A percentile compares a stretch with the other conserved stretches of the same genome.
phyloP scores from a whole-genome alignment of 2,113 vertebrate genomes.

The Perca flavescens region DNA sequence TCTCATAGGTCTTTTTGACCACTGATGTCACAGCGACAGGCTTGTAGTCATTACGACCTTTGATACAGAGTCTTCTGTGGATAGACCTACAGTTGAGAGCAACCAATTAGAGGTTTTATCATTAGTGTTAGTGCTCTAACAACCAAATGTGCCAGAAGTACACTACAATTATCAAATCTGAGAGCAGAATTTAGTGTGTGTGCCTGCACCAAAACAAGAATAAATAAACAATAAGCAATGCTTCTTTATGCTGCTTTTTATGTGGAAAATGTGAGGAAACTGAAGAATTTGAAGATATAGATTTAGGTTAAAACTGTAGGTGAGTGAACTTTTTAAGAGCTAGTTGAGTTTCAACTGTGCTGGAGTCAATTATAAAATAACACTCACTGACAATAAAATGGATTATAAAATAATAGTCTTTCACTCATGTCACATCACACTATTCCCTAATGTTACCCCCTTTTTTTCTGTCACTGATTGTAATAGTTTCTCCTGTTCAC shows the following conservation, averaged over 20 bases:
- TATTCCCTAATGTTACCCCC: neutral
- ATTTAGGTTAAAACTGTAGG: neutral
- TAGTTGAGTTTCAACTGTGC: neutral
- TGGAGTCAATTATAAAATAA: neutral
- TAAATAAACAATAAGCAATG: constrained; percentile 19
- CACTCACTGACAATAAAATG: constrained; percentile 9
- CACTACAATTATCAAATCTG: neutral
- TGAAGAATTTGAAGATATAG: neutral
- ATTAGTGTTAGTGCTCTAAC: constrained; percentile 19
- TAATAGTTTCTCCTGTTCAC: neutral
- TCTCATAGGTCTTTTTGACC: constrained; percentile 18
- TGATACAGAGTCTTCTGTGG: constrained; percentile 9
- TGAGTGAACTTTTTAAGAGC: neutral
- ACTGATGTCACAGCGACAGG: constrained; percentile 21
- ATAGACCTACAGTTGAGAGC: neutral
- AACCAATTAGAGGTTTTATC: constrained; percentile 26
- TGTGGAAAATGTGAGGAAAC: neutral
- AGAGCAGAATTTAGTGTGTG: neutral
- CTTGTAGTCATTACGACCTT: constrained; percentile 34
- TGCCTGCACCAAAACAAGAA: constrained; percentile 8
- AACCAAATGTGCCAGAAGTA: constrained; percentile 34
- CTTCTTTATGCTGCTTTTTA: constrained; percentile 11
- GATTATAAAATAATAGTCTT: constrained; percentile 2
- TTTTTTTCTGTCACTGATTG: neutral
- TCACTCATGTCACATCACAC: neutral